Base-by-base conservation (phyloP, 2,113 vertebrate species). In the Xenopus laevis region DNA sequence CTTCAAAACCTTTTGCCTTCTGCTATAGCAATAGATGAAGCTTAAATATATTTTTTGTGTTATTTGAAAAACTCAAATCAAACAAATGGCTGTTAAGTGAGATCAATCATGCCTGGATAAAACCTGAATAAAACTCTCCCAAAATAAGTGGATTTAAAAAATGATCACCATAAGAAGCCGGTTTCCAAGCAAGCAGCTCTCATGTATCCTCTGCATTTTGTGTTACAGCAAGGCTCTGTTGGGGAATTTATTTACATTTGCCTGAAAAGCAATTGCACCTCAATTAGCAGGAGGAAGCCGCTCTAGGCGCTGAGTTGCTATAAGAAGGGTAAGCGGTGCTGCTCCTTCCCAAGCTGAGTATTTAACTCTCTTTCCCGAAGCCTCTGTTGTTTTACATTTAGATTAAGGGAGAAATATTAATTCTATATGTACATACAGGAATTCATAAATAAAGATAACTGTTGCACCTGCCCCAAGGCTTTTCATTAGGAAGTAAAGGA, bases 171-270 rank as follows among this genome's bases (percentile, higher is more conserved):
- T 46, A 66, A 70, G 74, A 4, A 76, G 66, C 33, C 66, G 15
- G 66, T 4, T 53, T 45, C 57, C 47, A 27, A 8, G 66, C 64
- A 64, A 76, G 69, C 58, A 68, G 66, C 66, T 63, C 59, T 64
- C 66, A 63, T 69, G 6, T 9, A 6, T 77, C 74, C 70, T 70
- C 66, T 46, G 58, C 7, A 53, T 69, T 21, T 70, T 55, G 44
- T 64, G 70, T 46, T 61, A 46, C 53, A 76, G 6, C 66, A 63
- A 27, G 59, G 44, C 74, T 77, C 74, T 46, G 66, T 50, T 70
- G 67, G 74, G 74, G 74, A 77, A 70, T 77, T 70, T 27, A 77
- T 77, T 77, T 77, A 70, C 74, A 77, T 77, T 77, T 64, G 66
- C 58, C 33, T 69, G 67, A 70, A 70, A 63, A 77, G 66, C 66